phyloP scores from a whole-genome alignment of 2,888 invertebrate genomes.

The Patella caerulea region DNA sequence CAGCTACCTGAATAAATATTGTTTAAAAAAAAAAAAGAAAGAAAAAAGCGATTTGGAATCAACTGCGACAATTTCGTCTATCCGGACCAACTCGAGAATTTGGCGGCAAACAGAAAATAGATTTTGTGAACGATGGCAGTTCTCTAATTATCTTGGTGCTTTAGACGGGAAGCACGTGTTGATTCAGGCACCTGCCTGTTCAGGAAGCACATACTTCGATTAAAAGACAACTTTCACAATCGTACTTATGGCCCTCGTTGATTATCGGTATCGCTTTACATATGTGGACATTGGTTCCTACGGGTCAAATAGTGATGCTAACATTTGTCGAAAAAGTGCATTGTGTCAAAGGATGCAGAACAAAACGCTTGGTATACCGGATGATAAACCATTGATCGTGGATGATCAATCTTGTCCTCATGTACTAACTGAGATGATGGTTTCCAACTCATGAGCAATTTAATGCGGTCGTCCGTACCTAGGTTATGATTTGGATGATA shows the following conservation, averaged over 20 bases:
- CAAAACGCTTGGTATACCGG: neutral
- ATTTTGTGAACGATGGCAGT: neutral
- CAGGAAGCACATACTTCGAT: neutral
- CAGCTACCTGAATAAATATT: no score
- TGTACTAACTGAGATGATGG: neutral
- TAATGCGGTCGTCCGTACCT: neutral
- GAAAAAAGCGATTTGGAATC: conserved; percentile 15
- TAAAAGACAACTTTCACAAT: neutral
- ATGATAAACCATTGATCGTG: neutral
- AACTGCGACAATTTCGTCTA: conserved; percentile 1
- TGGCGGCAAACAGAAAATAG: neutral
- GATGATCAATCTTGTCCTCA: neutral
- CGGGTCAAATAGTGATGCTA: neutral
- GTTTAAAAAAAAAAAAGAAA: no score
- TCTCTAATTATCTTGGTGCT: neutral
- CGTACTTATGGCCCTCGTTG: neutral
- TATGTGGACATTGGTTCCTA: neutral
- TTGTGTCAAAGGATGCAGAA: neutral
- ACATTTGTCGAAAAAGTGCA: neutral
- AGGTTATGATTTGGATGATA: neutral
- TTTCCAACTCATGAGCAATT: neutral
- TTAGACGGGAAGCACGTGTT: neutral
- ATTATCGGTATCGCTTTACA: neutral
- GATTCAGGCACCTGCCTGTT: neutral
- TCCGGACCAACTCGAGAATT: neutral